Percentiles rank a stretch among this genome's conserved stretches.
These are phyloP conservation scores for Prietella phreatophila DNA, from an alignment of 2,113 vertebrate genomes.

Conservation along the genomic window DNA sequence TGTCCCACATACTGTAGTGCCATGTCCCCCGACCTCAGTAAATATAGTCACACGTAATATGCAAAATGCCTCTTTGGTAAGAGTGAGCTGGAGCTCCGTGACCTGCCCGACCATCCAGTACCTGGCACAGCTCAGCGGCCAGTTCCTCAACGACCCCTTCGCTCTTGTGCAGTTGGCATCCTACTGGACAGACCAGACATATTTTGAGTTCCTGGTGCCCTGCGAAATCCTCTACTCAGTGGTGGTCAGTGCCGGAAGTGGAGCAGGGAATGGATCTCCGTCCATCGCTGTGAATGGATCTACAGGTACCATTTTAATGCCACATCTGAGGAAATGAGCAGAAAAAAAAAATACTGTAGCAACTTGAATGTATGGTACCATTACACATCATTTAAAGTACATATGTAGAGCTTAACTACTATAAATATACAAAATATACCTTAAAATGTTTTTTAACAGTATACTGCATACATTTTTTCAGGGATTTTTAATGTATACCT, in stretches of 20 bases:
- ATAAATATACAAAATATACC: not conserved
- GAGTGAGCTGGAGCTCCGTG: conserved; percentile 1
- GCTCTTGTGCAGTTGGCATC: conserved; percentile 2
- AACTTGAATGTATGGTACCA: not conserved
- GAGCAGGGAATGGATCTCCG: not conserved
- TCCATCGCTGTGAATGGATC: conserved; percentile 15
- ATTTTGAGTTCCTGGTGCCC: conserved; percentile 13
- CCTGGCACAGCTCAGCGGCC: not conserved
- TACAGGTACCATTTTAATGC: not conserved
- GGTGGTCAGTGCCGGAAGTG: not conserved
- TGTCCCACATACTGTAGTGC: conserved; percentile 4
- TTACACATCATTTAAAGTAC: not conserved
- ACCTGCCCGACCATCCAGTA: not conserved
- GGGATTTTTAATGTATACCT: not conserved
- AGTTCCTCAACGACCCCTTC: not conserved
- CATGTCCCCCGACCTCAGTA: not conserved
- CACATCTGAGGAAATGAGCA: not conserved
- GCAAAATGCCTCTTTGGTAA: conserved; percentile 14
- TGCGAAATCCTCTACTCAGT: not conserved
- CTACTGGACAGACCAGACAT: conserved; percentile 13
- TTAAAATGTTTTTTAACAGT: not conserved
- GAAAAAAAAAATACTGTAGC: not conserved
- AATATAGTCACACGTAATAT: not conserved
- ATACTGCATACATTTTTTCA: not conserved
- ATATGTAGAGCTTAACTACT: not conserved